phyloP scores from a whole-genome alignment of 2,113 vertebrate genomes.

The Carassius carassius region DNA sequence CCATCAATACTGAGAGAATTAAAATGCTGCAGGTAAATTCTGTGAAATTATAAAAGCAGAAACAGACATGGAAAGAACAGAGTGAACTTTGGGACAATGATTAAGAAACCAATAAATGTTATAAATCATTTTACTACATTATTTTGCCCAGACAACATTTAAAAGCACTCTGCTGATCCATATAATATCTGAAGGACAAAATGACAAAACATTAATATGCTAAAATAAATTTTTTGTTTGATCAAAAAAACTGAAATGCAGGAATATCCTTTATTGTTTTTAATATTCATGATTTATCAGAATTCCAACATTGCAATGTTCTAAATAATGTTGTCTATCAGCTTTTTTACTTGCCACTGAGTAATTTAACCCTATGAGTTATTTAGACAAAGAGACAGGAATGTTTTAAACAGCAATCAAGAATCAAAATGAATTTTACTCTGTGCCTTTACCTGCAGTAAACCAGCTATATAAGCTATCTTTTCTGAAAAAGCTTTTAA shows the following conservation, averaged over 20 bases:
- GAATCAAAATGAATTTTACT: neutral
- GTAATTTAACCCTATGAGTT: no score
- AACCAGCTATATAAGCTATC: neutral
- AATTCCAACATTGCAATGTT: neutral
- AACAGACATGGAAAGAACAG: slow-evolving; percentile 6
- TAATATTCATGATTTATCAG: neutral
- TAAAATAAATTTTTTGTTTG: neutral
- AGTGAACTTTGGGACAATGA: neutral
- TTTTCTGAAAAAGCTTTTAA: neutral
- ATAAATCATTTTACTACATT: neutral
- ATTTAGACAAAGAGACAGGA: neutral
- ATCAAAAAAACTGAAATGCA: neutral
- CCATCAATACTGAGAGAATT: neutral
- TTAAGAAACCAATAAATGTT: neutral
- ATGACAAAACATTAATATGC: neutral
- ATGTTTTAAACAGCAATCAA: neutral
- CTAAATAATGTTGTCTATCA: no score
- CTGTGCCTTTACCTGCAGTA: neutral
- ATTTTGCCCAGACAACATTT: neutral
- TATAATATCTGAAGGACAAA: neutral
- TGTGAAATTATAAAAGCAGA: neutral
- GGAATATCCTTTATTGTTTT: neutral
- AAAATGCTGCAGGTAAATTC: neutral
- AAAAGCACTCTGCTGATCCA: neutral
- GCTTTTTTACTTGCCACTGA: no score